Evolutionary conservation across 2,797 vertebrate species (phyloP).

Genomic region (Paramormyrops hopkinsi): DNA sequence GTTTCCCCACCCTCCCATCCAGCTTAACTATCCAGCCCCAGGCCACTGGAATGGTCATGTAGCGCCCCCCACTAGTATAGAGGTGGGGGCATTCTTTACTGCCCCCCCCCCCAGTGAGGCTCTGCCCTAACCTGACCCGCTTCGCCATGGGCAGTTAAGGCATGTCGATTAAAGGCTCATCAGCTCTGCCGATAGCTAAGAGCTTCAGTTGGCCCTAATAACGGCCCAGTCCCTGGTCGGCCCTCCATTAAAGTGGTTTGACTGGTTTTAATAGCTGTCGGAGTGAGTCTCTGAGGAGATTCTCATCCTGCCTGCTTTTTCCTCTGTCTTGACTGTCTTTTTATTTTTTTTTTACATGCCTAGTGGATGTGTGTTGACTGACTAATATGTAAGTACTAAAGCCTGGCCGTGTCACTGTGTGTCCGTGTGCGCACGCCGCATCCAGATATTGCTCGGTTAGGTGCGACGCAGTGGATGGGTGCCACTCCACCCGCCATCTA

Average conservation of each 20-base stretch:
- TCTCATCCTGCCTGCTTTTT: conserved; percentile 5
- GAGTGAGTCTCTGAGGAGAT: conserved; percentile 29
- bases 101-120: background rate
- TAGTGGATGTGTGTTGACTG: background rate
- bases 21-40: background rate
- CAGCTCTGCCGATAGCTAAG: conserved; percentile 56
- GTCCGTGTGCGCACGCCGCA: conserved; percentile 35
- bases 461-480: background rate
- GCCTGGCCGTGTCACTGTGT: conserved; percentile 29
- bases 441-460: too few species aligned
- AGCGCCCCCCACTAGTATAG: background rate
- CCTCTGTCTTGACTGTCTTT: conserved; percentile 26
- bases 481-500: background rate
- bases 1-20: background rate
- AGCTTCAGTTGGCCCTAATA: conserved; percentile 64
- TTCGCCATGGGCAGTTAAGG: conserved; percentile 49
- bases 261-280: conserved; percentile 49
- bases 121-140: background rate
- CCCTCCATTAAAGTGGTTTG: conserved; percentile 52
- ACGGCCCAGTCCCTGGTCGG: conserved; percentile 50
- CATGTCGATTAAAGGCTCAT: conserved; percentile 64
- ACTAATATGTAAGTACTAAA: background rate
- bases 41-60: background rate
- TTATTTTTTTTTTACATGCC: background rate
- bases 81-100: background rate